Conservation (phyloP, 2,888 invertebrate species). For the Caenorhabditis uteleia region DNA sequence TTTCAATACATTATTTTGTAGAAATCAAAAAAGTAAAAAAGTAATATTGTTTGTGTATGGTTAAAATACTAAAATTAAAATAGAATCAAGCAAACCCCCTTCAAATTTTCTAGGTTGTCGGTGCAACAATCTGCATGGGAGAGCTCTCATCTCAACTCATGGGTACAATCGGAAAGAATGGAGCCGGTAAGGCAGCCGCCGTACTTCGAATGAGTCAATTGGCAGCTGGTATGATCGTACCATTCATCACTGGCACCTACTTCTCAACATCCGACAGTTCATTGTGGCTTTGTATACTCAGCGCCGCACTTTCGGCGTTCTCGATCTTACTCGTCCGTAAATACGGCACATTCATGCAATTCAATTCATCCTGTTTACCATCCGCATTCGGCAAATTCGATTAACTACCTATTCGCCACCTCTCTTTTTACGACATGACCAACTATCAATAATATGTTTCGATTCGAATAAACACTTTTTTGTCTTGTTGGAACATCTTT, state of each 20-base stretch:
- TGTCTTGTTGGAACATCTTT: too few species aligned
- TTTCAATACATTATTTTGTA: not conserved
- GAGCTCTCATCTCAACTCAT: conserved; percentile 61
- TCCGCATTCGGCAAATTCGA: conserved; percentile 24
- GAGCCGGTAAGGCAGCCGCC: conserved; percentile 60
- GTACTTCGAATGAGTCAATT: conserved; percentile 57
- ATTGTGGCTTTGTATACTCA: conserved; percentile 47
- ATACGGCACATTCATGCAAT: conserved; percentile 54
- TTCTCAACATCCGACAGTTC: conserved; percentile 36
- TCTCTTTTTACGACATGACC: not conserved
- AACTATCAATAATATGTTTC: conserved; percentile 5
- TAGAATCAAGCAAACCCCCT: too few species aligned
- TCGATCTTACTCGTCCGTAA: conserved; percentile 45
- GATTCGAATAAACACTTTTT: too few species aligned
- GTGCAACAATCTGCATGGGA: conserved; percentile 57
- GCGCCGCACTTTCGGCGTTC: conserved; percentile 43
- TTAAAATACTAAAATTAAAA: not conserved
- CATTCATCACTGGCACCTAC: conserved; percentile 54
- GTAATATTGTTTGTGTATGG: too few species aligned
- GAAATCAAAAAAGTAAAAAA: too few species aligned
- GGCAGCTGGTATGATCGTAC: conserved; percentile 50
- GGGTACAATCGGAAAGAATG: conserved; percentile 49
- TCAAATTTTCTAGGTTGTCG: conserved; percentile 50
- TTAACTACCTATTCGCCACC: not conserved
- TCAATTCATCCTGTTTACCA: conserved; percentile 44